phyloP scores from a whole-genome alignment of 2,888 invertebrate species.

The Bruchidius siliquastri region DNA sequence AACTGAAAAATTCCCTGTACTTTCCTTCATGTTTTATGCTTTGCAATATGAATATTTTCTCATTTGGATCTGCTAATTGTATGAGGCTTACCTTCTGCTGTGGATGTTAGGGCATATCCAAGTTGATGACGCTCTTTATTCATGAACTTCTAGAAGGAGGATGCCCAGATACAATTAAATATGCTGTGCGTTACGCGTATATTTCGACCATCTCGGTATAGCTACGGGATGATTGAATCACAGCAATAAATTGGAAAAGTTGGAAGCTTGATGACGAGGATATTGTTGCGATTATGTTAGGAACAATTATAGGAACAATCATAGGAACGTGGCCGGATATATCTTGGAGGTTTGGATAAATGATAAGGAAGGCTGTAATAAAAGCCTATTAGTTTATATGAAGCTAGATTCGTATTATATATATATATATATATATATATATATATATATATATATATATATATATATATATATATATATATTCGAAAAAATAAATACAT shows the following conservation, averaged over 20 bases:
- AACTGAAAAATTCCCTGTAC: too few species aligned
- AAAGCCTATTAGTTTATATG: too few species aligned
- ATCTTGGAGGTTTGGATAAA: not conserved
- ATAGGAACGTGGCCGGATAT: not conserved
- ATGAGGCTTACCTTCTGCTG: not conserved
- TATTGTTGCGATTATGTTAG: not conserved
- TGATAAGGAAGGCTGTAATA: too few species aligned
- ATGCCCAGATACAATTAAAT: not conserved
- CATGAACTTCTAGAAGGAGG: too few species aligned
- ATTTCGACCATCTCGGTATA: not conserved
- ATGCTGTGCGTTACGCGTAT: not conserved
- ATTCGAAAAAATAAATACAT: too few species aligned
- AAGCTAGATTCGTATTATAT: too few species aligned
- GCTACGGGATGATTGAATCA: not conserved
- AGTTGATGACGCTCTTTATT: not conserved
- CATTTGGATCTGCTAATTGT: not conserved
- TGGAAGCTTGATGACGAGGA: not conserved
- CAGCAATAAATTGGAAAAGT: not conserved
- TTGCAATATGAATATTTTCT: not conserved
- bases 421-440: too few species aligned
- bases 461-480: too few species aligned
- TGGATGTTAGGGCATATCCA: not conserved
- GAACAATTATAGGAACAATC: not conserved
- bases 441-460: too few species aligned
- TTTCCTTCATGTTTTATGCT: too few species aligned